These are phyloP conservation scores for Patella pellucida DNA, from an alignment of 2,888 invertebrate genomes.

Conservation along the genomic window DNA sequence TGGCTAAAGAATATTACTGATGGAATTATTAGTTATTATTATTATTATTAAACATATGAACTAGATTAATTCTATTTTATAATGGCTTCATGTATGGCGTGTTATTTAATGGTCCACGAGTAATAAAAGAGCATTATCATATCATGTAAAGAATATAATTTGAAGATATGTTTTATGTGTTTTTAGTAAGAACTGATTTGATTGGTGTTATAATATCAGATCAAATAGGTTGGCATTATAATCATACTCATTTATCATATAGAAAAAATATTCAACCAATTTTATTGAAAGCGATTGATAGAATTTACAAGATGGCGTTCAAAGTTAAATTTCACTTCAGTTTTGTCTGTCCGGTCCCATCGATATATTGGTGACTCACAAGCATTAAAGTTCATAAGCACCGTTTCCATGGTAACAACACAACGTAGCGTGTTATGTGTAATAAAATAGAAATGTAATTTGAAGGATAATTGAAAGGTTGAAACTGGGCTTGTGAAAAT, in stretches of 20 bases:
- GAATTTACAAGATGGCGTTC: not conserved
- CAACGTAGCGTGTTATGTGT: constrained; percentile 41
- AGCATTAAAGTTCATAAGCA: constrained; percentile 44
- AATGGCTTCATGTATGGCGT: not conserved
- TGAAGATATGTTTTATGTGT: no score
- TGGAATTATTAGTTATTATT: not conserved
- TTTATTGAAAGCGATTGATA: not conserved
- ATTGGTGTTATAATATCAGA: no score
- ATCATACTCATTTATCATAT: no score
- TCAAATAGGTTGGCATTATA: no score
- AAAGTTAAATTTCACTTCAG: constrained; percentile 10
- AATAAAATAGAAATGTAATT: constrained; percentile 44
- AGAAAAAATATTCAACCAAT: not conserved
- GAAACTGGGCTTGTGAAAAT: constrained; percentile 39
- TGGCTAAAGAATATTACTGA: not conserved
- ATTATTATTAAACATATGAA: not conserved
- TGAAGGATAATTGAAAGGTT: constrained; percentile 40
- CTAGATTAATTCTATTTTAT: not conserved
- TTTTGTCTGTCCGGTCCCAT: constrained; percentile 6
- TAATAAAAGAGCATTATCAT: no score
- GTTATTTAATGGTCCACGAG: not conserved
- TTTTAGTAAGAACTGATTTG: no score
- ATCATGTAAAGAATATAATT: no score
- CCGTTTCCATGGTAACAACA: constrained; percentile 40
- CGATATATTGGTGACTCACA: constrained; percentile 23